These are phyloP conservation scores for Sinohyriopsis cumingii DNA, from an alignment of 2,888 invertebrate species.

Conservation along the genomic window DNA sequence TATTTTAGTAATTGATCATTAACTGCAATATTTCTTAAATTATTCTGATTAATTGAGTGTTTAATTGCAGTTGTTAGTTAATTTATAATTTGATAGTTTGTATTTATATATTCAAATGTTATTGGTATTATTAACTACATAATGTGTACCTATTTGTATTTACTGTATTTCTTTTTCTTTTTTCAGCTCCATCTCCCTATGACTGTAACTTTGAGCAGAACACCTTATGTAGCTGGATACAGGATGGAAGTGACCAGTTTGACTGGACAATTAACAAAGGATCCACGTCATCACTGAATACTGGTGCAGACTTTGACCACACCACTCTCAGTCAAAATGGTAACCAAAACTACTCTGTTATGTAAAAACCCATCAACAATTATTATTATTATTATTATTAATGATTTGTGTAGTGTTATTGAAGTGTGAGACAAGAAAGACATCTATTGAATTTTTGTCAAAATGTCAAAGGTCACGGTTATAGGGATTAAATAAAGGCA, in stretches of 20 bases:
- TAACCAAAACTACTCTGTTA: constrained; percentile 12
- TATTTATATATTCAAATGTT: background rate
- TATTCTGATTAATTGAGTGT: no score
- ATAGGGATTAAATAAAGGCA: no score
- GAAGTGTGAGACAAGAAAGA: no score
- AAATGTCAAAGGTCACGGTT: no score
- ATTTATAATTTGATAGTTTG: background rate
- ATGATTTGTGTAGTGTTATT: no score
- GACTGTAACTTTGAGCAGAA: constrained; percentile 59
- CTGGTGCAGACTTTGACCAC: constrained; percentile 58
- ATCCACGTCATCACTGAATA: constrained; percentile 43
- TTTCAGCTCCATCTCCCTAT: constrained; percentile 45
- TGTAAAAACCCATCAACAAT: background rate
- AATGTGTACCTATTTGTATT: background rate
- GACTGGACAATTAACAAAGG: constrained; percentile 52
- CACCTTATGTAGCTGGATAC: constrained; percentile 50
- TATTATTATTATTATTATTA: background rate
- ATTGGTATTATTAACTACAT: background rate
- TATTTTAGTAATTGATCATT: no score
- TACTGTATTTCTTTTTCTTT: background rate
- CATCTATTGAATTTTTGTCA: no score
- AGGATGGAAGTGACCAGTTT: constrained; percentile 49
- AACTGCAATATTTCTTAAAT: no score
- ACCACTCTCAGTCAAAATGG: constrained; percentile 45
- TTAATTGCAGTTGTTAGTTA: background rate